Evolutionary conservation across 2,113 vertebrate species (phyloP), one percentile per base, ranked within the genome.

Genomic region (Mastomys coucha): DNA sequence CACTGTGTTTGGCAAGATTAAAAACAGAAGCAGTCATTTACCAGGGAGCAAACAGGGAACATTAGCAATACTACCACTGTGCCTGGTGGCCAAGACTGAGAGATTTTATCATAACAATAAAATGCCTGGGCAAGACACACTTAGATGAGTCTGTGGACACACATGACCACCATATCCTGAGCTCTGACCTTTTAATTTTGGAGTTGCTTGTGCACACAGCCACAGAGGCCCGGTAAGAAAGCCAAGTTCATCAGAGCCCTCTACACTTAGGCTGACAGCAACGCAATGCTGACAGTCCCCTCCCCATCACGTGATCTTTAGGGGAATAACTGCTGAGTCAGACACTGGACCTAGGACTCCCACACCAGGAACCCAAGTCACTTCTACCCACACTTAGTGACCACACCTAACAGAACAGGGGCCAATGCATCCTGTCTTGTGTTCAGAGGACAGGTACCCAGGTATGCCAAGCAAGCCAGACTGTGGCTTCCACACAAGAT

Each of bases 131-230:
- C 36, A 58, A 42, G 56, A 75, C 5, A 20, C 51, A 14, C 39
- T 20, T 20, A 19, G 45, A 56, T 36, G 36, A 33, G 65, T 67
- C 87, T n/a, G 8, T 17, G 63, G 19, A 73, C 36, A 65, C n/a
- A 58, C 1, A 39, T 4, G 60, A 19, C 2, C 9, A 16, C 53
- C 39, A 69, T 19, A 53, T 2, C n/a, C 20, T 5, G 1, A 58
- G 56, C 89, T 73, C 3, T 45, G 39, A 13, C 36, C 91, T 36
- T 26, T 0, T 8, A 17, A 22, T 51, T 67, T 17, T 4, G 0
- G 0, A 31, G 73, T 63, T 33, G 9, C 58, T 67, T 70, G 0
- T 0, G 1, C 22, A 58, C 56, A 45, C 0, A n/a, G 31, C 77
- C 91, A 45, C 0, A 0, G 33, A 39, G 36, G 26, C 70, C 75